Conservation (phyloP, 2,113 vertebrate species). For the Pholis gunnellus region DNA sequence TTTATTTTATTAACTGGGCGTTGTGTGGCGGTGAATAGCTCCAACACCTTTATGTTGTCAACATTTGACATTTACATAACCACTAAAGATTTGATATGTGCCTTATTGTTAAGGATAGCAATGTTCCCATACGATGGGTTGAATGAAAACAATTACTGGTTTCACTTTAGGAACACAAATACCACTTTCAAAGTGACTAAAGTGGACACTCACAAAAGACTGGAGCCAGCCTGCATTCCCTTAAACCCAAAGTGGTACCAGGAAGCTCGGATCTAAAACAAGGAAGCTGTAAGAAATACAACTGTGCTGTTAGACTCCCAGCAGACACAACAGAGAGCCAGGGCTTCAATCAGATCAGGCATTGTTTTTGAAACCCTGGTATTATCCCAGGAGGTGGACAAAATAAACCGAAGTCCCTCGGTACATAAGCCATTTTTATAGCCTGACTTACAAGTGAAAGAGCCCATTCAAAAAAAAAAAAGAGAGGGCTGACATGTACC, state of each 20-base stretch:
- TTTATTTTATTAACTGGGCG: neutral
- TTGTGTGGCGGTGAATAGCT: neutral
- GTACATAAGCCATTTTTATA: conserved; percentile 36
- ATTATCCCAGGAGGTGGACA: conserved; percentile 60
- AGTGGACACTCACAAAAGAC: neutral
- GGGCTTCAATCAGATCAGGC: conserved; percentile 60
- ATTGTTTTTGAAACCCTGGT: conserved; percentile 53
- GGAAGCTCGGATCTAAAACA: conserved; percentile 72
- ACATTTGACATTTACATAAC: neutral
- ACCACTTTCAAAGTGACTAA: neutral
- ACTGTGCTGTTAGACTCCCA: conserved; percentile 41
- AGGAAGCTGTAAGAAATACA: conserved; percentile 69
- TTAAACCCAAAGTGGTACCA: conserved; percentile 35
- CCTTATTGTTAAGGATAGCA: neutral
- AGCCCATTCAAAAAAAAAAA: conserved; percentile 1
- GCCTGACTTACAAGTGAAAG: neutral
- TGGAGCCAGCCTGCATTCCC: conserved; percentile 16
- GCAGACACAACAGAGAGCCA: conserved; percentile 63
- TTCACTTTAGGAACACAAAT: neutral
- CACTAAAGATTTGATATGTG: neutral
- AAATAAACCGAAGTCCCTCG: conserved; percentile 39
- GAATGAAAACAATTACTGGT: neutral
- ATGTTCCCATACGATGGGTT: neutral
- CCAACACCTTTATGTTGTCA: neutral
- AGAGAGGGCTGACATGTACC: neutral